Evolutionary conservation across 2,113 vertebrate species (phyloP).

Genomic region (Myrmecobius fasciatus): DNA sequence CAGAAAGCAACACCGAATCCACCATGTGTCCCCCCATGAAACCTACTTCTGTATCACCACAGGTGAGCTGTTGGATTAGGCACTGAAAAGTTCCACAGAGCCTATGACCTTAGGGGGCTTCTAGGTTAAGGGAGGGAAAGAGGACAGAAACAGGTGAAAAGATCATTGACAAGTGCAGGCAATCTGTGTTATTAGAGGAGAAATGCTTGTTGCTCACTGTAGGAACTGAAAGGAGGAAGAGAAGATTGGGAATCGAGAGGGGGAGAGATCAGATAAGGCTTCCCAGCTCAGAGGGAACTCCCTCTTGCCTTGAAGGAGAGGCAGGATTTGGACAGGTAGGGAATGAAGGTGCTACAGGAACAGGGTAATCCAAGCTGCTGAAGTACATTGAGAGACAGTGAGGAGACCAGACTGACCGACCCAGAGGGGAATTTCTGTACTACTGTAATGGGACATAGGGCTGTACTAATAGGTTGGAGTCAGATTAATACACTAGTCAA

Average conservation of each 20-base stretch:
- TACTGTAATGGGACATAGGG: neutral
- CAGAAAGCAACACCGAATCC: constrained; percentile 96
- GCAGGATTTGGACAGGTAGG: neutral
- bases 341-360: neutral
- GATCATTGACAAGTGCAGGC: neutral
- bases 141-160: neutral
- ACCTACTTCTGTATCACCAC: constrained; percentile 99
- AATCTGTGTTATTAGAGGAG: neutral
- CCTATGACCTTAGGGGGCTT: neutral
- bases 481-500: neutral
- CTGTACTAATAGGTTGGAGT: too few relatives aligned
- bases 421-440: neutral
- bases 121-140: neutral
- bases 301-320: neutral
- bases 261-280: neutral
- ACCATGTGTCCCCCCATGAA: constrained; percentile 97
- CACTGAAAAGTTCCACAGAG: neutral
- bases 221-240: neutral
- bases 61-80: constrained; percentile 83
- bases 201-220: neutral
- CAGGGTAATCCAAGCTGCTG: neutral
- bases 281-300: neutral
- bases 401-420: neutral
- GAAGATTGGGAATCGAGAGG: neutral
- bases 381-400: neutral